Conservation (phyloP, 2,888 invertebrate genomes). For the Hypercompe scribonia region DNA sequence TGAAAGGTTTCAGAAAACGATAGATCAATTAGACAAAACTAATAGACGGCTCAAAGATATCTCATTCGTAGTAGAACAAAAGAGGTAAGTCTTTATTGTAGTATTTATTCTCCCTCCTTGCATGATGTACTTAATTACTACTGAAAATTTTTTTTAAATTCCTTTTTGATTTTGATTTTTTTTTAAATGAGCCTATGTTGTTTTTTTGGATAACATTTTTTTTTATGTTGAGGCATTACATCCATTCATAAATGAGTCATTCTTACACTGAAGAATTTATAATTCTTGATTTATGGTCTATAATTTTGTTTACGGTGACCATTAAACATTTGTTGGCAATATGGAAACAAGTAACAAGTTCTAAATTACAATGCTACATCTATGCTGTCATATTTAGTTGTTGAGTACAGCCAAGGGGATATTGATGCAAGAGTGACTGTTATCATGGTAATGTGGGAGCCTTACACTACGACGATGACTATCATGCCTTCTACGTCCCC, state of each 20-base stretch:
- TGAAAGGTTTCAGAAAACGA: conserved; percentile 78
- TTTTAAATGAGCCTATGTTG: background rate
- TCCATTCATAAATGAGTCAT: background rate
- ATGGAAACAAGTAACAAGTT: no score
- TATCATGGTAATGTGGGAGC: no score
- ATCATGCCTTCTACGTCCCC: no score
- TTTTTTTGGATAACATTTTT: background rate
- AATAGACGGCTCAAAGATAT: conserved; percentile 79
- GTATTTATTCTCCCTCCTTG: background rate
- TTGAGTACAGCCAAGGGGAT: no score
- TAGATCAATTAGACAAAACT: conserved; percentile 78
- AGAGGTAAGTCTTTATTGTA: conserved; percentile 63
- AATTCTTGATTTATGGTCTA: no score
- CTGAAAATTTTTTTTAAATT: background rate
- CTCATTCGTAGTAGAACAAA: conserved; percentile 79
- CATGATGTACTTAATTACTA: no score
- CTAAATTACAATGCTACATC: no score
- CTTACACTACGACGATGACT: no score
- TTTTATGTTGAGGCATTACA: background rate
- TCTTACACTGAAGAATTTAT: background rate
- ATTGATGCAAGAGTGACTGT: no score
- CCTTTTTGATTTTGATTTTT: background rate
- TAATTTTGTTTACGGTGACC: no score
- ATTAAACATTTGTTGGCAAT: no score
- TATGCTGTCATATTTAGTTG: no score